Base-by-base conservation (phyloP, 2,797 vertebrate genomes). In the Trichosurus vulpecula region DNA sequence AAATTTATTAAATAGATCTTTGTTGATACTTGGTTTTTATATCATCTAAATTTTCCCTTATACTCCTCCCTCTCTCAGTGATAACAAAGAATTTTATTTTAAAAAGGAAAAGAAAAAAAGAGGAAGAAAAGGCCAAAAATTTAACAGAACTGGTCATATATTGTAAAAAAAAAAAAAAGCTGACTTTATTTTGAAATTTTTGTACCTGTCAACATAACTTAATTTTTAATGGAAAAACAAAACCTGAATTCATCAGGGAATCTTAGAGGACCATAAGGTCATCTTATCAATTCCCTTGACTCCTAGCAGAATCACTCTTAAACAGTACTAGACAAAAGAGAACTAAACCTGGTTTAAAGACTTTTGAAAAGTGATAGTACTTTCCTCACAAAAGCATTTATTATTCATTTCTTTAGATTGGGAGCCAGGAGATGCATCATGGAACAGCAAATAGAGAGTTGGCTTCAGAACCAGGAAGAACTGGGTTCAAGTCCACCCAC, bases 301-400 rank as follows among this genome's bases (percentile, higher is more conserved):
- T 22, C 66, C n/a, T 74, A 41, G 41, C 66, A 22, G n/a, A 81
- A 81, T 8, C 22, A 81, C 22, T 25, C 19, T 74, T 74, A 47
- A 22, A 74, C 16, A n/a, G 25, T 81, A 81, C 41, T 74, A 25
- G 35, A 74, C 6, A 41, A 74, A 22, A n/a, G 35, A 74, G 35
- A 74, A 74, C 16, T 41, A 66, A 74, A 74, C 35, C 35, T 74
- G 2, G 66, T 95, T 94, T 96, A 92, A 96, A 95, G 58, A 58
- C 56, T 51, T n/a, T 0, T 41, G 51, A 95, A 92, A 54, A 93
- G 41, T 90, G n/a, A 8, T 41, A 54, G 58, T 51, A 57, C 31
- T 61, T 66, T 91, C 55, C 54, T 55, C 94, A 81, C n/a, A 14
- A 54, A 54, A 90, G 35, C 52, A 81, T 47, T 90, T 52, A 10